Evolutionary conservation across 1,140 invertebrate genomes (phyloP).

Genomic region (Lepidurus arcticus): DNA sequence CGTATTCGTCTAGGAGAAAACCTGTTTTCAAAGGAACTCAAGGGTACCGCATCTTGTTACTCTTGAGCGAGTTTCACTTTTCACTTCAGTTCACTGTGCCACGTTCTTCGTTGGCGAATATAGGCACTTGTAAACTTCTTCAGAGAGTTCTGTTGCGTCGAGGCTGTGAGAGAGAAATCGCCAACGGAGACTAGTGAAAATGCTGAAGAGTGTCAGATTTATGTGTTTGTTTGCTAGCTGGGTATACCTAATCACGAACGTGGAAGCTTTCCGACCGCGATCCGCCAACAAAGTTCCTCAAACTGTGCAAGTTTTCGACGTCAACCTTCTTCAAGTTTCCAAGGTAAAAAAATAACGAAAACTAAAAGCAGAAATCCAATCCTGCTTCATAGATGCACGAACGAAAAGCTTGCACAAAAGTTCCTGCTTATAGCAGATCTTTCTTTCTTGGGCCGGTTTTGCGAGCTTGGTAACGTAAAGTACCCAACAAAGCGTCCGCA

Average conservation of each 20-base stretch:
- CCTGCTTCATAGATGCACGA: neutral
- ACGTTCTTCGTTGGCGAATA: no score
- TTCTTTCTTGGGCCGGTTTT: neutral
- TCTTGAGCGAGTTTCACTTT: no score
- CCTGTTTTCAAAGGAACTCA: no score
- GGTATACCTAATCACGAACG: neutral
- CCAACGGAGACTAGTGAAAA: neutral
- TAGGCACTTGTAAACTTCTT: no score
- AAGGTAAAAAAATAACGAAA: neutral
- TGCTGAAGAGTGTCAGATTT: neutral
- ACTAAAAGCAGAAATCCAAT: neutral
- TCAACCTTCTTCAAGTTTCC: neutral
- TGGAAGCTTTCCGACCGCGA: neutral
- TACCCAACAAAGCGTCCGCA: neutral
- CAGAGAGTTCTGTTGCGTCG: no score
- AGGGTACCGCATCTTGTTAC: no score
- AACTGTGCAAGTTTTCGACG: neutral
- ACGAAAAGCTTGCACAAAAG: neutral
- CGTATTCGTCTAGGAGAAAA: no score
- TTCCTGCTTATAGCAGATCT: neutral
- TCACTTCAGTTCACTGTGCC: no score
- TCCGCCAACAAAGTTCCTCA: neutral
- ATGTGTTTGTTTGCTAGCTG: neutral
- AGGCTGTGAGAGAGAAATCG: no score
- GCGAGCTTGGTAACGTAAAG: neutral